phyloP scores from a whole-genome alignment of 2,797 vertebrate species.

The Luscinia luscinia region DNA sequence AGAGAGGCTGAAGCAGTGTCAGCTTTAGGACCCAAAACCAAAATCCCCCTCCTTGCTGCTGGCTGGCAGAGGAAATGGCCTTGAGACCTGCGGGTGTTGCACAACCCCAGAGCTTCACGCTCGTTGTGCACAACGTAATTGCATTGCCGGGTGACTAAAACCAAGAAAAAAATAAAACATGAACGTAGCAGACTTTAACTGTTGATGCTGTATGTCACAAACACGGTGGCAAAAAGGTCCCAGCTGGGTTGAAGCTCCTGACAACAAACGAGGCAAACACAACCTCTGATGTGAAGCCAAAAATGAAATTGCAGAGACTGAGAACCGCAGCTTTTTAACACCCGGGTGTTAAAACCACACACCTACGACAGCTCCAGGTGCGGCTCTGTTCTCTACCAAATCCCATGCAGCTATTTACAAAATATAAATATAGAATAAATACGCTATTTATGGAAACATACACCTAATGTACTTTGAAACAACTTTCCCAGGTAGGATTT shows the following conservation, averaged over 20 bases:
- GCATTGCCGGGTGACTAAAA: not conserved
- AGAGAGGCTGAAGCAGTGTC: not conserved
- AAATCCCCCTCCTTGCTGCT: not conserved
- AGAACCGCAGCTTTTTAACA: not conserved
- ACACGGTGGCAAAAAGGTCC: fast-evolving
- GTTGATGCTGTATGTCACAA: fast-evolving
- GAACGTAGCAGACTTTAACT: fast-evolving
- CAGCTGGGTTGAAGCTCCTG: not conserved
- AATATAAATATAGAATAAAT: not conserved
- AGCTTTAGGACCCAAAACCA: not conserved
- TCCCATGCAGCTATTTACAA: not conserved
- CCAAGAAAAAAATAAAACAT: not conserved
- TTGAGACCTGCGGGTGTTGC: not conserved
- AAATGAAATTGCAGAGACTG: not conserved
- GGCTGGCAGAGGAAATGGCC: not conserved
- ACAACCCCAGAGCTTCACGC: not conserved
- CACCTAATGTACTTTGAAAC: not conserved
- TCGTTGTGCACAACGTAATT: not conserved
- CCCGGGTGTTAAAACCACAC: fast-evolving
- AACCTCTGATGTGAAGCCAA: fast-evolving
- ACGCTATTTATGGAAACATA: fast-evolving
- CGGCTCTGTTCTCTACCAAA: fast-evolving
- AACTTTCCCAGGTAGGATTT: not conserved
- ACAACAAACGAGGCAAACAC: not conserved
- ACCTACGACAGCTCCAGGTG: not conserved